phyloP scores from a whole-genome alignment of 2,888 invertebrate genomes.

The Scaeva pyrastri region DNA sequence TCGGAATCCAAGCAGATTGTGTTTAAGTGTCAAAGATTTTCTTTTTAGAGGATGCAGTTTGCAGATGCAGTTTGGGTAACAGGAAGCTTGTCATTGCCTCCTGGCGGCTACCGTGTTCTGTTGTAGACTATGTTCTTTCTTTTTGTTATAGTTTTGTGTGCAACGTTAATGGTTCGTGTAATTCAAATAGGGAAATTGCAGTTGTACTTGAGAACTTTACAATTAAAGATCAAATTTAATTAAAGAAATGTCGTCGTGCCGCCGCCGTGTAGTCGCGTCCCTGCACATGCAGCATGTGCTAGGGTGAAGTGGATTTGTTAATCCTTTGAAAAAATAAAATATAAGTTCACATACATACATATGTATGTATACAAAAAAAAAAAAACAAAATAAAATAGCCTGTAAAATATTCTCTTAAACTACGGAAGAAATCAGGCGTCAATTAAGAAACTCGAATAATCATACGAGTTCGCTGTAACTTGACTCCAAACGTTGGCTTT shows the following conservation, averaged over 20 bases:
- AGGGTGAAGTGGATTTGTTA: background rate
- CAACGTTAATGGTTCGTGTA: constrained; percentile 2
- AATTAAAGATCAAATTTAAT: constrained; percentile 50
- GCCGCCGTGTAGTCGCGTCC: background rate
- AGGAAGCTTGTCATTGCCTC: constrained; percentile 50
- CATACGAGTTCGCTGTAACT: no score
- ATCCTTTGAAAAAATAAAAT: no score
- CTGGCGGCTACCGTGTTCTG: constrained; percentile 13
- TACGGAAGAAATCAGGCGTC: no score
- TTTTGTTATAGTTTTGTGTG: constrained; percentile 4
- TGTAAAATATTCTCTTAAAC: no score
- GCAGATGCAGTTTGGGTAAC: constrained; percentile 46
- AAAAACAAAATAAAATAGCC: no score
- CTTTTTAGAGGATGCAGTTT: constrained; percentile 45
- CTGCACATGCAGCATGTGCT: background rate
- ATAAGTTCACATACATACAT: no score
- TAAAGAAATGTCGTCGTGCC: constrained; percentile 21
- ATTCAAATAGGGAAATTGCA: constrained; percentile 20
- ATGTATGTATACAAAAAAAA: no score
- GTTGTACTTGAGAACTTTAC: constrained; percentile 45
- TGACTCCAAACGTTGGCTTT: no score
- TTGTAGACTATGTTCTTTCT: constrained; percentile 16
- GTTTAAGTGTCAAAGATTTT: constrained; percentile 50
- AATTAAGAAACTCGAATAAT: no score
- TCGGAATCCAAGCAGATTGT: constrained; percentile 32